Evolutionary conservation across 2,888 invertebrate genomes (phyloP).

Genomic region (Troides aeacus): DNA sequence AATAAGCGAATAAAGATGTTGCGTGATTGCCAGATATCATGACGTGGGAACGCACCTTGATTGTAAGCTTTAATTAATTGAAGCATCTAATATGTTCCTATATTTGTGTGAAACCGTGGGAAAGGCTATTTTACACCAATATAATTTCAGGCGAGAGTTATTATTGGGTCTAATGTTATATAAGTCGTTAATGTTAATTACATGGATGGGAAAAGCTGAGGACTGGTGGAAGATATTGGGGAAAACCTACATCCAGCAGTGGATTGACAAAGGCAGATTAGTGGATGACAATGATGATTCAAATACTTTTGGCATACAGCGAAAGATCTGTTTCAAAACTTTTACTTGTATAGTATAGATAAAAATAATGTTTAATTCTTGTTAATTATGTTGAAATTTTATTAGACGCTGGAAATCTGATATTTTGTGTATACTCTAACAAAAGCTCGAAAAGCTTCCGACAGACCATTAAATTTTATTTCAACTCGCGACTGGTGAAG

Average conservation of each 20-base stretch:
- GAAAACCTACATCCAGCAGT: no score
- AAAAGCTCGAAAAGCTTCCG: slow-evolving; percentile 55
- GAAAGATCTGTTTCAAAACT: no score
- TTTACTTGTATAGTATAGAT: no score
- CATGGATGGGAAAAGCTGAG: no score
- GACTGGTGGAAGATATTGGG: no score
- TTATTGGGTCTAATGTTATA: not conserved
- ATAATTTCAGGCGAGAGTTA: slow-evolving; percentile 24
- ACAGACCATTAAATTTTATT: slow-evolving; percentile 77
- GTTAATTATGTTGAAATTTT: not conserved
- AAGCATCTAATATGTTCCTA: slow-evolving; percentile 51
- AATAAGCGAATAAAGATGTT: slow-evolving; percentile 77
- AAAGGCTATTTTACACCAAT: slow-evolving; percentile 40
- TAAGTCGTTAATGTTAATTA: no score
- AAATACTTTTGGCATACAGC: not conserved
- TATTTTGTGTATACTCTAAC: slow-evolving; percentile 62
- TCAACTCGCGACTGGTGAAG: slow-evolving; percentile 60
- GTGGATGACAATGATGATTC: no score
- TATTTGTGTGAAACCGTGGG: slow-evolving; percentile 59
- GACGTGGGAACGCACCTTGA: slow-evolving; percentile 76
- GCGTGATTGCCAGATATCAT: slow-evolving; percentile 78
- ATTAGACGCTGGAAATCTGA: slow-evolving; percentile 63
- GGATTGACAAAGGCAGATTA: no score
- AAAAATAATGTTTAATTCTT: no score
- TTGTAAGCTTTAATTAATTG: slow-evolving; percentile 75